phyloP scores from a whole-genome alignment of 2,113 vertebrate genomes.

The Serinus canaria region DNA sequence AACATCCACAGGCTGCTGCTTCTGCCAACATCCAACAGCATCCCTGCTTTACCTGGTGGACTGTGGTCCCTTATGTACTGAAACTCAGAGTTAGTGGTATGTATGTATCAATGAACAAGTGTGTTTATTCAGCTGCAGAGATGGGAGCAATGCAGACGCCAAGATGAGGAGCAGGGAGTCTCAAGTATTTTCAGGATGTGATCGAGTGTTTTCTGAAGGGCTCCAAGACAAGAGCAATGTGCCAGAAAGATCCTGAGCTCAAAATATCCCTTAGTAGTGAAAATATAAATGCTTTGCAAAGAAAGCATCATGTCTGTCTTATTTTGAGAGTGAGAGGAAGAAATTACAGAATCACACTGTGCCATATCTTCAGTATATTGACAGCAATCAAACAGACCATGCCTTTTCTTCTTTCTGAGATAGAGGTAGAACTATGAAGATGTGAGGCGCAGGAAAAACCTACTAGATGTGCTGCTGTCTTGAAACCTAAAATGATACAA shows the following conservation, averaged over 20 bases:
- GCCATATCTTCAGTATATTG: background rate
- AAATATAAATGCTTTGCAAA: background rate
- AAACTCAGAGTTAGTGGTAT: background rate
- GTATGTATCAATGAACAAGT: background rate
- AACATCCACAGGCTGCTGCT: background rate
- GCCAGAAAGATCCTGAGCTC: background rate
- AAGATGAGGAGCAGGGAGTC: background rate
- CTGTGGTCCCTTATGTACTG: background rate
- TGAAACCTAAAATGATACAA: background rate
- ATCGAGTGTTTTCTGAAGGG: background rate
- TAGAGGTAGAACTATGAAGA: background rate
- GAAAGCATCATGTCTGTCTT: background rate
- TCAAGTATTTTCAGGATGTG: background rate
- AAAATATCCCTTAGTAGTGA: background rate
- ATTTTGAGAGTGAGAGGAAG: background rate
- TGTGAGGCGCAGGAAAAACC: background rate
- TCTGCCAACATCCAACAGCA: background rate
- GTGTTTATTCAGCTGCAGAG: background rate
- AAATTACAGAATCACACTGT: rapidly evolving
- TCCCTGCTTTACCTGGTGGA: background rate
- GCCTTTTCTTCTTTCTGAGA: background rate
- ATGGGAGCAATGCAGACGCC: background rate
- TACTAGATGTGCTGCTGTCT: background rate
- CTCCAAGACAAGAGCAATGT: background rate
- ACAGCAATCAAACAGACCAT: background rate